These are phyloP conservation scores for Protomyctophum bolini DNA, from an alignment of 2,113 vertebrate genomes.

Conservation along the genomic window DNA sequence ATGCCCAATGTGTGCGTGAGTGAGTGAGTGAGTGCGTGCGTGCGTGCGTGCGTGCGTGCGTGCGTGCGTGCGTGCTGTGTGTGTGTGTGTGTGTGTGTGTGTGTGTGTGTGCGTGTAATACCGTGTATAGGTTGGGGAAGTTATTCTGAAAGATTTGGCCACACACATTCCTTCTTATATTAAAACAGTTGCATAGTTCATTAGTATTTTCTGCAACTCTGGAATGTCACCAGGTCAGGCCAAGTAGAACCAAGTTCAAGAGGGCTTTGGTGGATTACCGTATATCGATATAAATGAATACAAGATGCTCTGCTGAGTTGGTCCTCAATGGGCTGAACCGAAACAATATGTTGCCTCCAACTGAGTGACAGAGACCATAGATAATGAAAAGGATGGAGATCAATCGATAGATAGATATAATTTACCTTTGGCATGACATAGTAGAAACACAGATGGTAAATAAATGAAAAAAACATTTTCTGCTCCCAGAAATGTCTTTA, in stretches of 20 bases:
- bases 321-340: too few relatives aligned
- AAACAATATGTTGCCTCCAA: too few relatives aligned
- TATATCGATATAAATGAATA: not conserved
- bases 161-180: conserved; percentile 34
- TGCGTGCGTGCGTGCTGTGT: not conserved
- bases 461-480: too few relatives aligned
- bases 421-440: too few relatives aligned
- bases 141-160: conserved; percentile 22
- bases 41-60: not conserved
- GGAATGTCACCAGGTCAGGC: conserved; percentile 7
- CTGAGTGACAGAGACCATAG: too few relatives aligned
- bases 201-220: conserved; percentile 15
- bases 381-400: too few relatives aligned
- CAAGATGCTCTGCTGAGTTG: too few relatives aligned
- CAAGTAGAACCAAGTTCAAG: not conserved
- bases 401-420: too few relatives aligned
- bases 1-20: not conserved
- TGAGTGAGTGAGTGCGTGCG: not conserved
- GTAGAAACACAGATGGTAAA: too few relatives aligned
- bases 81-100: not conserved
- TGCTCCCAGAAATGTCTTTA: too few relatives aligned
- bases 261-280: not conserved
- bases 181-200: not conserved
- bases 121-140: not conserved
- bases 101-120: not conserved